Evolutionary conservation across 2,888 invertebrate genomes (phyloP).

Genomic region (Nipponacmea schrenckii): DNA sequence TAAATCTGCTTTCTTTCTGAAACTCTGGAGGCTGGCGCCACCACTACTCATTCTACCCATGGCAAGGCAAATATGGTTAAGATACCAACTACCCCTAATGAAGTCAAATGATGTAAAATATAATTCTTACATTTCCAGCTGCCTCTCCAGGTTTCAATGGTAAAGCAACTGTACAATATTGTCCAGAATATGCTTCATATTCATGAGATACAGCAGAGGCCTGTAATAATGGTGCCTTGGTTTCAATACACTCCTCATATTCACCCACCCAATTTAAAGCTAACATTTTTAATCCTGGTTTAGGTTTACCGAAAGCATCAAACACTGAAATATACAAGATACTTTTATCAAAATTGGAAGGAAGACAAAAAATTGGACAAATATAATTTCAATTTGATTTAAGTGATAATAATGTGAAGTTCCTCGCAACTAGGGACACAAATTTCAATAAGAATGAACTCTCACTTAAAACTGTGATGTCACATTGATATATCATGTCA

Average conservation of each 20-base stretch:
- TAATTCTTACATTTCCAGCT: background rate
- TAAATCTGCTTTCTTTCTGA: too few species aligned
- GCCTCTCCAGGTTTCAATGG: background rate
- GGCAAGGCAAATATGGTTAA: too few species aligned
- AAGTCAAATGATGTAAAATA: too few species aligned
- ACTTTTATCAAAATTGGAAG: background rate
- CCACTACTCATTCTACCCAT: too few species aligned
- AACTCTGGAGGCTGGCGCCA: too few species aligned
- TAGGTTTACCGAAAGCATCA: conserved; percentile 16
- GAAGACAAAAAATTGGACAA: background rate
- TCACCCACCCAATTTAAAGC: conserved; percentile 8
- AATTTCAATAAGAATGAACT: too few species aligned
- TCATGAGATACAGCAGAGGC: background rate
- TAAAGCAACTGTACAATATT: conserved; percentile 14
- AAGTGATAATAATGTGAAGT: too few species aligned
- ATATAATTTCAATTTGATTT: too few species aligned
- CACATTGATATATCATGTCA: too few species aligned
- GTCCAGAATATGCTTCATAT: conserved; percentile 6
- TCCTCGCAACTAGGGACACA: too few species aligned
- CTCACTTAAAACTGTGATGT: too few species aligned
- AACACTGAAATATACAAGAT: conserved; percentile 12
- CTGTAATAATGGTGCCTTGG: background rate
- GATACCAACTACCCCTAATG: too few species aligned
- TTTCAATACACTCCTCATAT: conserved; percentile 16
- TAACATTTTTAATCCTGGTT: conserved; percentile 1